phyloP scores from a whole-genome alignment of 2,113 vertebrate species.

The Chinchilla lanigera region DNA sequence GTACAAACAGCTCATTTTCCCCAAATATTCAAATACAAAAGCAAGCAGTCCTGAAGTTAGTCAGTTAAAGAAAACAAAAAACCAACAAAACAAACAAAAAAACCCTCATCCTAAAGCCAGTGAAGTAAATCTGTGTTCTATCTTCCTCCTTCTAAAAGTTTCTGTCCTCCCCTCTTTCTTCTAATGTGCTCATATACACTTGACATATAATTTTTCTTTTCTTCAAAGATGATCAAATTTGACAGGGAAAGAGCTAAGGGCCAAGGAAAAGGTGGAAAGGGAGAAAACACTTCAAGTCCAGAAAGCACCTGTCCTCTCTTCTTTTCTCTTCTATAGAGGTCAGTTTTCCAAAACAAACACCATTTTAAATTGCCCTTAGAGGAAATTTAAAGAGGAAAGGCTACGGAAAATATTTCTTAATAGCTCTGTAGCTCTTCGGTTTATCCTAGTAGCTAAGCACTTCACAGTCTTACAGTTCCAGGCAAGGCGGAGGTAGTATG shows the following conservation, averaged over 20 bases:
- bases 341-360: neutral
- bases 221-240: neutral
- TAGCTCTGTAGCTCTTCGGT: neutral
- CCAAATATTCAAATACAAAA: neutral
- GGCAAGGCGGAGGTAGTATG: neutral
- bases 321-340: neutral
- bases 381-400: neutral
- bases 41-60: neutral
- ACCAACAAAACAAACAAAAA: neutral
- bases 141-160: neutral
- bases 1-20: neutral
- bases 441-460: neutral
- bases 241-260: conserved; percentile 1
- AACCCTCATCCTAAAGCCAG: neutral
- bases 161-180: neutral
- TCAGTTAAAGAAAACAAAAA: neutral
- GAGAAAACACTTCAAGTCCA: neutral
- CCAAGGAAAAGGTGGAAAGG: neutral
- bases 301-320: neutral
- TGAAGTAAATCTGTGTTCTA: neutral
- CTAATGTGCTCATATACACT: neutral
- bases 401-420: neutral
- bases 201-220: neutral
- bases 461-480: neutral
- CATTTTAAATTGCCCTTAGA: neutral